Evolutionary conservation across 1,140 invertebrate species (phyloP), one percentile per base, ranked within the genome.

Genomic region (Drosophila tropicalis): DNA sequence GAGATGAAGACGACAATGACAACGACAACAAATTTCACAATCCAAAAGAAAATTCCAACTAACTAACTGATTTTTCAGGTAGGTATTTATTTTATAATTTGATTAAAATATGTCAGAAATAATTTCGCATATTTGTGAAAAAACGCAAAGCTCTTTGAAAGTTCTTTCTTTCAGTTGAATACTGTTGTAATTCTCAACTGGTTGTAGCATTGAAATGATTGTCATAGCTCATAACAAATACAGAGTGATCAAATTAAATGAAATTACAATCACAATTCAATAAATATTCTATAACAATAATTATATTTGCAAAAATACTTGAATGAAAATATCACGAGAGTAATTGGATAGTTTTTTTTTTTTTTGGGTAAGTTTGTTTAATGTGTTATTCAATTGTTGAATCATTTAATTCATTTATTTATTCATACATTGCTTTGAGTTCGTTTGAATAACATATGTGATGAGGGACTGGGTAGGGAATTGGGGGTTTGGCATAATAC

Each of bases 1-100:
- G 76, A 86, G 79, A 81, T 62, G 17, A 32, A 58, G 55, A 25
- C 34, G 47, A n/a, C 34, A 36, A 36, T 36, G 34, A 36, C 34
- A 25, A 56, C 65, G 47, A n/a, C 76, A 67, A 77, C 76, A 82
- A 51, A 71, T 84, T 81, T 84, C 81, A 68, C 81, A 79, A 57
- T 54, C 55, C 65, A 77, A 67, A 62, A 68, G 17, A 68, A 19
- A 62, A 25, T 15, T 34, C 29, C 47, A 69, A 63, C 44, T 39
- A 56, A 29, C 17, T 58, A 44, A 15, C 29, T 54, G 57, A 34
- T 10, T 22, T 39, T 32, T 58, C 5, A 29, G 29, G 5, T 29
- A 29, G 29, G 29, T 5, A 13, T 72, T 12, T 62, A 55, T 44
- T 55, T 36, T 57, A 1, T 15, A 15, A 41, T 76, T 69, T 70